phyloP scores from a whole-genome alignment of 2,797 vertebrate genomes.

The Microtus californicus region DNA sequence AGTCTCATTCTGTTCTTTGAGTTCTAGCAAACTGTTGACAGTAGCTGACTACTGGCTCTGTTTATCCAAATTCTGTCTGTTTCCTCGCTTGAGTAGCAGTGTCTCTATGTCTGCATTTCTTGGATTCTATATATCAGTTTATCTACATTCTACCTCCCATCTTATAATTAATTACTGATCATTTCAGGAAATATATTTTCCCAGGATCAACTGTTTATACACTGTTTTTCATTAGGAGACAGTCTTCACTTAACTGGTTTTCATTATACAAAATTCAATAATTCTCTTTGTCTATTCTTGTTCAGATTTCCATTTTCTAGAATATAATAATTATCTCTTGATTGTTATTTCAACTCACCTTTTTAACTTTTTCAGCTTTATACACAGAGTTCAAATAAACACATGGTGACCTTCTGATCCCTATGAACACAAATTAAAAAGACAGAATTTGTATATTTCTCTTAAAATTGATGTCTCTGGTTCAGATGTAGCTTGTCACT shows the following conservation, averaged over 20 bases:
- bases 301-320: background rate
- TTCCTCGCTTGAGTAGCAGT: background rate
- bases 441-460: background rate
- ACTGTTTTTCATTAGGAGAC: background rate
- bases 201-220: background rate
- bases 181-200: background rate
- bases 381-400: background rate
- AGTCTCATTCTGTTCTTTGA: background rate
- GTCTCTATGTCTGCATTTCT: background rate
- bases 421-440: background rate
- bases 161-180: background rate
- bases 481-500: background rate
- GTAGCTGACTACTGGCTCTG: background rate
- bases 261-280: background rate
- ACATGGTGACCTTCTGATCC: background rate
- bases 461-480: background rate
- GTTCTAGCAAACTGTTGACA: background rate
- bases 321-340: background rate
- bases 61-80: background rate
- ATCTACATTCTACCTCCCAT: background rate
- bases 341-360: background rate
- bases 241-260: background rate
- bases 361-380: background rate
- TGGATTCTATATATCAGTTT: background rate
- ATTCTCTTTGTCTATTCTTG: background rate